Conservation (phyloP, 2,888 invertebrate species). For the Yponomeuta plumbellus region DNA sequence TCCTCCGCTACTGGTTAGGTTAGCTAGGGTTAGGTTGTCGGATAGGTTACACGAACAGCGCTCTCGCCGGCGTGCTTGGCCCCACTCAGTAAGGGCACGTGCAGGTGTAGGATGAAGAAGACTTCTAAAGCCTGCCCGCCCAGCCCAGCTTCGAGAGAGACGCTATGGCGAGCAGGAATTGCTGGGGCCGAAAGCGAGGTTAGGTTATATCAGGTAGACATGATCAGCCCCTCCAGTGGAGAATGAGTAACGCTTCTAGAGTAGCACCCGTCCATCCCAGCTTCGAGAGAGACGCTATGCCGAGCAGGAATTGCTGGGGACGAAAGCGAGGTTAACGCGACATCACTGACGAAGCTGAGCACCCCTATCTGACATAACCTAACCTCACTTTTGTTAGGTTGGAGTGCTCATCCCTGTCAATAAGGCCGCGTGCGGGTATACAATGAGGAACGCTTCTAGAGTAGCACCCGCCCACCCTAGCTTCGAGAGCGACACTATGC, state of each 20-base stretch:
- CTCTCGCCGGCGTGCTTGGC: slow-evolving; percentile 91
- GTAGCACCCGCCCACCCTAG: slow-evolving; percentile 94
- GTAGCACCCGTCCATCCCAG: slow-evolving; percentile 94
- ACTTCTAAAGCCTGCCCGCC: slow-evolving; percentile 94
- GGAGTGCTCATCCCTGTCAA: slow-evolving; percentile 95
- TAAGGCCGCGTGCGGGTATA: slow-evolving; percentile 95
- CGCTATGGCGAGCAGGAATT: slow-evolving; percentile 93
- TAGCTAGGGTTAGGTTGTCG: no score
- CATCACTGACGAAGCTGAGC: no score
- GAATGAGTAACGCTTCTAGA: slow-evolving; percentile 92
- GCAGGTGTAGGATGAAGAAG: slow-evolving; percentile 93
- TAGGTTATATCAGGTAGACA: no score
- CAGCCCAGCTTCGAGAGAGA: slow-evolving; percentile 96
- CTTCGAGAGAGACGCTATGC: slow-evolving; percentile 94
- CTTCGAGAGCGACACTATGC: slow-evolving; percentile 94
- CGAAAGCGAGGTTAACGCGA: no score
- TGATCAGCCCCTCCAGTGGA: no score
- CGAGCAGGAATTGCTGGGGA: slow-evolving; percentile 90
- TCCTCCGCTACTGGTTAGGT: no score
- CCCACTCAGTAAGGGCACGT: slow-evolving; percentile 96
- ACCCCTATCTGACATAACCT: no score
- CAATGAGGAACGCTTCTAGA: slow-evolving; percentile 92
- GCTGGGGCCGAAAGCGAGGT: slow-evolving; percentile 78
- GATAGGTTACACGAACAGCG: slow-evolving; percentile 84
- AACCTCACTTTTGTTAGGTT: no score